Base-by-base conservation (phyloP, 2,113 vertebrate genomes). In the Cynopterus brachyotis region DNA sequence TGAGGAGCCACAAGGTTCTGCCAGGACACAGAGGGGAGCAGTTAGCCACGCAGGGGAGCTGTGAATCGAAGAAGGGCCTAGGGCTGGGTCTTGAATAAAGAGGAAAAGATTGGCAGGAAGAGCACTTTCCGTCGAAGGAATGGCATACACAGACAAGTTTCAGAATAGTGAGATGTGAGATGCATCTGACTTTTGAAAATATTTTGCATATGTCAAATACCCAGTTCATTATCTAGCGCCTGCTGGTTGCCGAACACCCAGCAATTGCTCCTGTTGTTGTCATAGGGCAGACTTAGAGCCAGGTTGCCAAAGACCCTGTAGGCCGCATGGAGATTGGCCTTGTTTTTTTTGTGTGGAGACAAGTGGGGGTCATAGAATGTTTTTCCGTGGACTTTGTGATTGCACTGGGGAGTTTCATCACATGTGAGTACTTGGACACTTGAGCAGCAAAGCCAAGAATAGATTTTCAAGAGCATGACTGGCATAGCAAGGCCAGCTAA, bases 41-140 rank as follows among this genome's bases (percentile, higher is more conserved):
- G 13, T 35, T 24, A 79, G 47, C 64, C 50, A 40, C 6, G 13
- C 1, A 32, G 45, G 19, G 62, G 5, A 62, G 8, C 67, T 26
- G 0, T 7, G 75, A 20, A 30, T 72, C n/a, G 40, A 7, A 35
- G 0, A n/a, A 15, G 0, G 4, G 40, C 17, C 3, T 17, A 30
- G 60, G 67, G 64, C 12, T 22, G 85, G 53, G 11, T 64, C 11
- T 75, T 81, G 59, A 80, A 47, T 22, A 42, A 57, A 92, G 59
- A 62, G n/a, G 35, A 6, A 2, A 50, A 32, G 10, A 60, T 3
- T 7, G 20, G 42, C 22, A 26, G 16, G 80, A 89, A 57, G 42
- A 15, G 0, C 5, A 17, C 32, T 73, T 67, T 75, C 19, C 75
- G 32, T 16, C 30, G 8, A 66, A 94, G 37, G 30, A 57, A 40